Percentiles rank a stretch among this genome's conserved stretches.
Conservation (phyloP, 2,113 vertebrate genomes). For the Aptenodytes forsteri region DNA sequence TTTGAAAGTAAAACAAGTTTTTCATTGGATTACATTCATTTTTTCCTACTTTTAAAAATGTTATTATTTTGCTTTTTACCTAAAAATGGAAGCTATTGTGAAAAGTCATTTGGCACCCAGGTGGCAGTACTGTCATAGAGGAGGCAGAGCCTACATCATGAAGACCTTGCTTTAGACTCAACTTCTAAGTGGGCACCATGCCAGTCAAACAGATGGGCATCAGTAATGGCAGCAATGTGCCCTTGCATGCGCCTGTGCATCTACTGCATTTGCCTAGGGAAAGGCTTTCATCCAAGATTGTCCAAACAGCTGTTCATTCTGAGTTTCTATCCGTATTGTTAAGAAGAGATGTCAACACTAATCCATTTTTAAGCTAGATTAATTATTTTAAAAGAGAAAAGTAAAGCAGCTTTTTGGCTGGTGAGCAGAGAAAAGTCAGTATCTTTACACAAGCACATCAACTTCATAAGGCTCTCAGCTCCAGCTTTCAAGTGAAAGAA, state of each 20-base stretch:
- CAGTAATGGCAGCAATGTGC: constrained; percentile 27
- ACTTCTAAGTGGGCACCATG: constrained; percentile 24
- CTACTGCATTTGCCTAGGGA: constrained; percentile 44
- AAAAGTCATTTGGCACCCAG: not conserved
- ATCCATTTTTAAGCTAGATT: constrained; percentile 52
- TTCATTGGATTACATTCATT: not conserved
- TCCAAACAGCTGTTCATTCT: constrained; percentile 60
- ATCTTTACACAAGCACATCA: not conserved
- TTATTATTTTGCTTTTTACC: not conserved
- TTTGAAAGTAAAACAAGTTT: not conserved
- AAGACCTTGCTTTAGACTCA: not conserved
- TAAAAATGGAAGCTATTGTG: not conserved
- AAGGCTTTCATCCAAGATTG: constrained; percentile 45
- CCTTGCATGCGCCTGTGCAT: constrained; percentile 19
- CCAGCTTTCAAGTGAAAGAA: not conserved
- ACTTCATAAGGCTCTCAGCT: not conserved
- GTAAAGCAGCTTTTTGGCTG: not conserved
- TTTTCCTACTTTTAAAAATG: not conserved
- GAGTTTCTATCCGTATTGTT: constrained; percentile 32
- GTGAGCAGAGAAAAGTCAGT: not conserved
- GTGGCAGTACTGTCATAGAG: constrained; percentile 31
- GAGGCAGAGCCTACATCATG: not conserved
- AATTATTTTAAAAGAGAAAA: constrained; percentile 12
- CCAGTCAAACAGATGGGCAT: constrained; percentile 66
- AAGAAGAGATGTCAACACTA: constrained; percentile 43